Percentiles rank a stretch among this genome's conserved stretches.
Conservation (phyloP, 2,888 invertebrate genomes). For the Melanargia galathea region DNA sequence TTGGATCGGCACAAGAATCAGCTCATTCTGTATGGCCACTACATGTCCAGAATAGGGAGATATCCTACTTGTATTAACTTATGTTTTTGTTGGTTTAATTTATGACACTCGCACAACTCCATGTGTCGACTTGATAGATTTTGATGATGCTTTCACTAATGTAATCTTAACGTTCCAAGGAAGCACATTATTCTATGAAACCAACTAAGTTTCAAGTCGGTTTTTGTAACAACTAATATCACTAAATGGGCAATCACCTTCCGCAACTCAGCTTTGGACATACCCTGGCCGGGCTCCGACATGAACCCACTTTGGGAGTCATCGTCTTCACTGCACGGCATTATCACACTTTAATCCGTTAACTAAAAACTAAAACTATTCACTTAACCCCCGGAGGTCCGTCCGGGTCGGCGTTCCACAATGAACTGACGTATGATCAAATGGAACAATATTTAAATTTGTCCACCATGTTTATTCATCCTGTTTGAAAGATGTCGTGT, state of each 20-base stretch:
- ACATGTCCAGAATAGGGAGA: no score
- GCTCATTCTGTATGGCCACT: no score
- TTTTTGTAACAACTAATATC: slow-evolving; percentile 41
- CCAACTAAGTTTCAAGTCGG: neutral
- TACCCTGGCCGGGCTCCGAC: slow-evolving; percentile 78
- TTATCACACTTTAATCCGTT: slow-evolving; percentile 48
- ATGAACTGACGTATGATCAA: slow-evolving; percentile 53
- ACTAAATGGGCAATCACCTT: slow-evolving; percentile 83
- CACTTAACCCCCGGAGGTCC: slow-evolving; percentile 47
- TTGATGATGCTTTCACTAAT: neutral
- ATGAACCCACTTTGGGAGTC: slow-evolving; percentile 76
- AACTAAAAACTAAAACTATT: slow-evolving; percentile 42
- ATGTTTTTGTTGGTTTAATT: no score
- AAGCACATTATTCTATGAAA: neutral
- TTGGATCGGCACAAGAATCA: no score
- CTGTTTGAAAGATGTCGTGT: slow-evolving; percentile 50
- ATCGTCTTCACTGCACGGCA: slow-evolving; percentile 85
- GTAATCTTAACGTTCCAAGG: no score
- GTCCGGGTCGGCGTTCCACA: slow-evolving; percentile 47
- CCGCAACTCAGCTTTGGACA: slow-evolving; percentile 87
- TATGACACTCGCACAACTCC: no score
- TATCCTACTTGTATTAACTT: no score
- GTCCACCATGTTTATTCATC: slow-evolving; percentile 64
- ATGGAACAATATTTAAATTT: slow-evolving; percentile 67
- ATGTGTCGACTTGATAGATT: neutral